Evolutionary conservation across 2,888 invertebrate genomes (phyloP).

Genomic region (Drosophila phalerata): DNA sequence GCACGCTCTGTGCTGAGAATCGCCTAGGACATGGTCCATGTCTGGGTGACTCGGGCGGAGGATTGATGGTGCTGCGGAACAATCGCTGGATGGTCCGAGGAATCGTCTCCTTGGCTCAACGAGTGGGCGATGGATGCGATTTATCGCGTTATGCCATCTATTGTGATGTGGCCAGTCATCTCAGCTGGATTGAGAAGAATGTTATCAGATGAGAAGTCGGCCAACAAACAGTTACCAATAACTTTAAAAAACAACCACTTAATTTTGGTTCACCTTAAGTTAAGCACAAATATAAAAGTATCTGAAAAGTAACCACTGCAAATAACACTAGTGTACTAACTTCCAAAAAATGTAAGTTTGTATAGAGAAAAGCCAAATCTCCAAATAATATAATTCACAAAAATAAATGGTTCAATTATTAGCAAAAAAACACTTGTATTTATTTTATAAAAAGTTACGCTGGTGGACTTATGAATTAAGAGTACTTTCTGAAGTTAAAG

Average conservation of each 20-base stretch:
- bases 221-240: not conserved
- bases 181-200: conserved; percentile 86
- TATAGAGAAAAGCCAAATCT: too few relatives aligned
- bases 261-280: too few relatives aligned
- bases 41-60: conserved; percentile 88
- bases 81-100: conserved; percentile 85
- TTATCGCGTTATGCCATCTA: conserved; percentile 88
- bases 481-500: too few relatives aligned
- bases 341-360: too few relatives aligned
- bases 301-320: too few relatives aligned
- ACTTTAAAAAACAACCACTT: conserved; percentile 10
- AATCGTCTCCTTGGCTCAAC: conserved; percentile 85
- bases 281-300: too few relatives aligned
- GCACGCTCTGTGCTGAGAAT: conserved; percentile 82
- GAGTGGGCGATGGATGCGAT: conserved; percentile 86
- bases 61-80: conserved; percentile 85
- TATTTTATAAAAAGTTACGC: too few relatives aligned
- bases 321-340: too few relatives aligned
- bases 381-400: too few relatives aligned
- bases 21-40: conserved; percentile 82
- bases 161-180: conserved; percentile 88
- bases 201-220: conserved; percentile 77
- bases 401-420: too few relatives aligned
- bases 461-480: too few relatives aligned
- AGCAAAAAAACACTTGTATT: too few relatives aligned